Evolutionary conservation across 2,797 vertebrate species (phyloP).

Genomic region (Protosalanx chinensis): DNA sequence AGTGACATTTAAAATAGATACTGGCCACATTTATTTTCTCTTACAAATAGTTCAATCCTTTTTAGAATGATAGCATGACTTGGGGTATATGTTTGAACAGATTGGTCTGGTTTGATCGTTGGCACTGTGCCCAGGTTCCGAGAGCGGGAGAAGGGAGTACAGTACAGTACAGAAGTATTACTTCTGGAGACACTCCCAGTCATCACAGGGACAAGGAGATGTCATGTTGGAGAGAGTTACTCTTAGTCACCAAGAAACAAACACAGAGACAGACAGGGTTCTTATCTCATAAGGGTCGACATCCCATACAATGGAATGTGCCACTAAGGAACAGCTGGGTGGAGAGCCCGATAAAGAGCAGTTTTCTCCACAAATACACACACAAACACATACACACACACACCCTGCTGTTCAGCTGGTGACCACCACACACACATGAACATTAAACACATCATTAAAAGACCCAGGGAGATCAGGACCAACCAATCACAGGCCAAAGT

Average conservation of each 20-base stretch:
- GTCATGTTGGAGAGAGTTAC: neutral
- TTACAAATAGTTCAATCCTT: no score
- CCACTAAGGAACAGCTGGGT: conserved; percentile 65
- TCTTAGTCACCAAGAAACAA: neutral
- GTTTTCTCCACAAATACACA: conserved; percentile 22
- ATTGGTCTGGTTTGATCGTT: no score
- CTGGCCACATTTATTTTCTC: no score
- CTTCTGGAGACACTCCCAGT: no score
- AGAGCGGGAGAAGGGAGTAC: no score
- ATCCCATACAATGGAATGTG: conserved; percentile 17
- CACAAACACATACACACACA: conserved; percentile 24
- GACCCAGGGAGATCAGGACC: conserved; percentile 43
- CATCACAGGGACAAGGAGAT: neutral
- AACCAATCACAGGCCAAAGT: conserved; percentile 48
- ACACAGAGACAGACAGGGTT: neutral
- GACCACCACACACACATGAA: conserved; percentile 42
- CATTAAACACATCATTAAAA: conserved; percentile 15
- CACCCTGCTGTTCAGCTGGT: conserved; percentile 46
- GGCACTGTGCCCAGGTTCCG: no score
- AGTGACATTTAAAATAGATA: no score
- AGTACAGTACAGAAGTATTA: no score
- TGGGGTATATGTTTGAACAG: no score
- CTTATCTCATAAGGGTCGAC: neutral
- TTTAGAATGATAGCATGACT: no score
- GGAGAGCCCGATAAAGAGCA: conserved; percentile 42